Percentiles rank a stretch among this genome's conserved stretches.
These are phyloP conservation scores for Lipophrys pholis DNA, from an alignment of 2,113 vertebrate species.

Conservation along the genomic window DNA sequence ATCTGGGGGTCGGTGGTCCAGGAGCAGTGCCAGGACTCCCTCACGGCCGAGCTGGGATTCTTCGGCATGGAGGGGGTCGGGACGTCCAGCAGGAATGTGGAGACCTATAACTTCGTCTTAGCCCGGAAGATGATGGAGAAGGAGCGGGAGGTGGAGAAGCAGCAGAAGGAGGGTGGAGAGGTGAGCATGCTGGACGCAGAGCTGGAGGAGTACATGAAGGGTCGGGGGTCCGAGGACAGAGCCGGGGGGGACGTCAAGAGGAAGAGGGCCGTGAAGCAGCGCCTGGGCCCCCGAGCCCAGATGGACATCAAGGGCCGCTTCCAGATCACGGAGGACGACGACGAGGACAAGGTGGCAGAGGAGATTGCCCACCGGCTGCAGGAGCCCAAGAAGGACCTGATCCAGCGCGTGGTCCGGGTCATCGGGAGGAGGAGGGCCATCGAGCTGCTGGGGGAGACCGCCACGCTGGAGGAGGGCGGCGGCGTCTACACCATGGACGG, in stretches of 20 bases:
- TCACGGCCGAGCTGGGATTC: constrained; percentile 91
- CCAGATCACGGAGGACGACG: constrained; percentile 90
- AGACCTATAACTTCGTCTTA: constrained; percentile 94
- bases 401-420: constrained; percentile 88
- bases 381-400: constrained; percentile 94
- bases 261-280: constrained; percentile 89
- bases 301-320: constrained; percentile 94
- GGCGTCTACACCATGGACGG: constrained; percentile 94
- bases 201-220: constrained; percentile 91
- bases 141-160: constrained; percentile 79
- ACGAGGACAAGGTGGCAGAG: constrained; percentile 90
- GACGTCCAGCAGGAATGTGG: constrained; percentile 90
- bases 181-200: constrained; percentile 87
- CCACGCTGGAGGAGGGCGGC: constrained; percentile 92
- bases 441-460: constrained; percentile 92
- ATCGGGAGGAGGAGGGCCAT: constrained; percentile 94
- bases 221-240: constrained; percentile 73
- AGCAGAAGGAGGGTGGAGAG: constrained; percentile 61
- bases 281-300: constrained; percentile 87
- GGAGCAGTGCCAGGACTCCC: constrained; percentile 94
- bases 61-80: constrained; percentile 95
- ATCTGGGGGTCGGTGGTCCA: constrained; percentile 95
- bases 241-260: constrained; percentile 83
- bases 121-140: constrained; percentile 91
- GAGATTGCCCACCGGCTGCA: constrained; percentile 94